Evolutionary conservation across 2,113 vertebrate genomes (phyloP).

Genomic region (Heloderma charlesbogerti): DNA sequence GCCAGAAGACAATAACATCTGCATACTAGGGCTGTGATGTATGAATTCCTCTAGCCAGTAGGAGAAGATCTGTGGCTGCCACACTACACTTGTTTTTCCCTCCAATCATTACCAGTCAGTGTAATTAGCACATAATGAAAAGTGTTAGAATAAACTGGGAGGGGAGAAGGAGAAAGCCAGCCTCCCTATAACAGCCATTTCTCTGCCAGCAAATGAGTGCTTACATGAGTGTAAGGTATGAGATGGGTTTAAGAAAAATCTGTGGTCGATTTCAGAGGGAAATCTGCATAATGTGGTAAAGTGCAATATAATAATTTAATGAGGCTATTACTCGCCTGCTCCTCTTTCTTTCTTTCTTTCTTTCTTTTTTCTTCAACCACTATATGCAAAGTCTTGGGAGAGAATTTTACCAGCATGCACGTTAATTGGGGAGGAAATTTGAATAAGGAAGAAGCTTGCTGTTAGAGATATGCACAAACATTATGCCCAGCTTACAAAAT

Average conservation of each 20-base stretch:
- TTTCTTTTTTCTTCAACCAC: background rate
- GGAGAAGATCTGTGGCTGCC: background rate
- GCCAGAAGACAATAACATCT: conserved; percentile 43
- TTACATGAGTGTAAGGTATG: background rate
- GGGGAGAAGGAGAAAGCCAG: background rate
- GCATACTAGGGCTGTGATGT: conserved; percentile 27
- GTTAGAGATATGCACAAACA: background rate
- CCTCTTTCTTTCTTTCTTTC: no score
- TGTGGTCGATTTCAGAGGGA: background rate
- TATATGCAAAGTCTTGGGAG: background rate
- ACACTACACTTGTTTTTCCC: conserved; percentile 12
- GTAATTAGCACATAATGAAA: conserved; percentile 33
- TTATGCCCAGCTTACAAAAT: background rate
- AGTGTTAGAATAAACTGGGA: background rate
- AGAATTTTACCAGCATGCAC: background rate
- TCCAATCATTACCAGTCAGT: conserved; percentile 24
- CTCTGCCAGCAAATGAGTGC: conserved; percentile 22
- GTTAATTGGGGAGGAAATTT: conserved; percentile 17
- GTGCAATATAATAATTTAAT: conserved; percentile 1
- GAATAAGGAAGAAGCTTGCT: conserved; percentile 14
- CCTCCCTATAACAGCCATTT: background rate
- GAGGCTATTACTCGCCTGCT: background rate
- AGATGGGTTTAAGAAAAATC: conserved; percentile 12
- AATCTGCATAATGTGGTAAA: background rate
- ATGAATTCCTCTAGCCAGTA: conserved; percentile 13